Evolutionary conservation across 2,113 vertebrate genomes (phyloP), one percentile per base, ranked within the genome.

Genomic region (Indicator indicator): DNA sequence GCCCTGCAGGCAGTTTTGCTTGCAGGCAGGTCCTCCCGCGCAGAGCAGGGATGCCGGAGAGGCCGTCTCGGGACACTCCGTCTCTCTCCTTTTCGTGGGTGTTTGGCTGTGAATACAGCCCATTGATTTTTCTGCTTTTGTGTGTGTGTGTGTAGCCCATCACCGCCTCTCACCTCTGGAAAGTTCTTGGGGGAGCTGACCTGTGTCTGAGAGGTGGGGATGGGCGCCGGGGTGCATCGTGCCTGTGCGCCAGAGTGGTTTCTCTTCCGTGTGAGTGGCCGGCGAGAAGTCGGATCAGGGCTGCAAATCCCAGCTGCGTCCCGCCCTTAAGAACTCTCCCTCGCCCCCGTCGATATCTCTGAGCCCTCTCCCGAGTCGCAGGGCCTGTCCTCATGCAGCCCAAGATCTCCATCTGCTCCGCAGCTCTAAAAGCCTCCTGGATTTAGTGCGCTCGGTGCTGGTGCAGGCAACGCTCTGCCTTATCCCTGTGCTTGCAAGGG

Each of bases 341-440:
- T 90, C 59, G 65, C 64, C 72, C 93, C 93, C 52, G 36, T 26
- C 40, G 17, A 21, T 50, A 32, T 89, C 88, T 73, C 86, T 83
- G 94, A 94, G 92, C 95, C 88, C 80, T 38, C 86, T 94, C 94
- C 95, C 46, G 26, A 21, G 73, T 11, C 55, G 42, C 8, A 72
- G 85, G 93, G 89, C 80, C 91, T 96, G 96, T 96, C 96, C 95
- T 97, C 85, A 63, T 8, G 33, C 94, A 96, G 94, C 96, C 96
- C 80, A 71, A 89, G 88, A 73, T 70, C 90, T 86, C 96, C 94
- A 94, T 95, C 96, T 96, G 96, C 94, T 96, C 94, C 1, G 38
- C 79, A 5, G 64, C 83, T 83, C 88, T 67, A 7, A 93, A 79
- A 93, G 87, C 88, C 89, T 48, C 90, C 90, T 11, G 92, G 95